Evolutionary conservation across 2,888 invertebrate genomes (phyloP).

Genomic region (Brachypterus glaber): DNA sequence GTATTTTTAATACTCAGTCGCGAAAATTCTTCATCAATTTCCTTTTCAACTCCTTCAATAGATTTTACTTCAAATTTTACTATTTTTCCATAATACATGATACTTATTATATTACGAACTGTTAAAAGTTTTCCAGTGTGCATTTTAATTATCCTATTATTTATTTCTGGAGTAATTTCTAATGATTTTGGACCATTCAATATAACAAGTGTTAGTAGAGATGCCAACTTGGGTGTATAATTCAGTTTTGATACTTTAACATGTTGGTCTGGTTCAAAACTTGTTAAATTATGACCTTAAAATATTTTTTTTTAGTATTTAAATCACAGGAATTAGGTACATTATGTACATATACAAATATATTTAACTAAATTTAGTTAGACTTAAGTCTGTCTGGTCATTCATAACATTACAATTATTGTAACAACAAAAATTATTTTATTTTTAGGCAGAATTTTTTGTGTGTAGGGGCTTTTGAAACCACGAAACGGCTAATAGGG

Average conservation of each 20-base stretch:
- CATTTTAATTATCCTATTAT: constrained; percentile 29
- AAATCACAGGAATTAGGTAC: not conserved
- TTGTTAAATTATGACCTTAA: constrained; percentile 27
- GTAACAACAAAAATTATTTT: too few relatives aligned
- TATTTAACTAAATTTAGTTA: constrained; percentile 6
- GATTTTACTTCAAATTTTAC: constrained; percentile 38
- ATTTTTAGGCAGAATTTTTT: too few relatives aligned
- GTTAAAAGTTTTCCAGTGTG: constrained; percentile 35
- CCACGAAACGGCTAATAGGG: too few relatives aligned
- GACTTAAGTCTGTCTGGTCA: too few relatives aligned
- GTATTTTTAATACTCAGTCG: constrained; percentile 30
- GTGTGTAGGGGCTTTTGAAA: too few relatives aligned
- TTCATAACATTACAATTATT: too few relatives aligned
- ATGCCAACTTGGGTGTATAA: constrained; percentile 1
- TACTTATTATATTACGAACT: constrained; percentile 36
- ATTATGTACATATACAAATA: constrained; percentile 2
- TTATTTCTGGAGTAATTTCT: constrained; percentile 31
- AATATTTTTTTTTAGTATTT: too few relatives aligned
- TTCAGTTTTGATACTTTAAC: constrained; percentile 24
- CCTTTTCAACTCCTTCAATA: constrained; percentile 29
- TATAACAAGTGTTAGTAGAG: constrained; percentile 11
- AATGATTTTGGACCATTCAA: constrained; percentile 29
- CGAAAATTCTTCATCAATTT: constrained; percentile 20
- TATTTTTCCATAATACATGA: constrained; percentile 42
- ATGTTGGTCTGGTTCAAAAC: constrained; percentile 18